Evolutionary conservation across 2,797 vertebrate species (phyloP).

Genomic region (Pangasius krempfi): DNA sequence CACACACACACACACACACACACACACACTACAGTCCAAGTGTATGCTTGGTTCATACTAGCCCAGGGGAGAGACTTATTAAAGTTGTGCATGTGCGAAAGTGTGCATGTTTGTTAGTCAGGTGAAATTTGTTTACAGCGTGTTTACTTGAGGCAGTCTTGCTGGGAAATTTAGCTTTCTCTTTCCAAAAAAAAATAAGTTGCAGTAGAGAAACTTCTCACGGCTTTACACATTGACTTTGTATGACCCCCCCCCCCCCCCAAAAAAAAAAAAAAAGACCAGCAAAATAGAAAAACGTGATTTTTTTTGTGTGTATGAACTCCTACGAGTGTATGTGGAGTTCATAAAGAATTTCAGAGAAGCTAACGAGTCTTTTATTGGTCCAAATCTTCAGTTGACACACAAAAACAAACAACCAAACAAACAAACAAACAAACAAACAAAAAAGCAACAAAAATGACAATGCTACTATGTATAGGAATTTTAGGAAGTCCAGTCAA

Average conservation of each 20-base stretch:
- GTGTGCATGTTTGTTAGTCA: neutral
- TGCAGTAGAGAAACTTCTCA: neutral
- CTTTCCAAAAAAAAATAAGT: no score
- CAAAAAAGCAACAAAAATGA: no score
- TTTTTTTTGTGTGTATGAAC: neutral
- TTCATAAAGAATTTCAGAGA: neutral
- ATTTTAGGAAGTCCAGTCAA: no score
- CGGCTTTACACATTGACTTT: no score
- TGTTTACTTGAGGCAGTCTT: slow-evolving; percentile 20
- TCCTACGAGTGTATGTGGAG: no score
- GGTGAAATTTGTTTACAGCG: slow-evolving; percentile 39
- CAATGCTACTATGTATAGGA: neutral
- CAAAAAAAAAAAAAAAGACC: neutral
- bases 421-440: no score
- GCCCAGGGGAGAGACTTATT: neutral
- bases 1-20: slow-evolving; percentile 16
- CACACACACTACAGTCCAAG: neutral
- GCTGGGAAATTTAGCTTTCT: neutral
- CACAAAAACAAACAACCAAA: neutral
- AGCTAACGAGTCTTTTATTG: neutral
- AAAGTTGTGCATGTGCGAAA: neutral
- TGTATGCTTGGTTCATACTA: neutral
- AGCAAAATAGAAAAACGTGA: neutral
- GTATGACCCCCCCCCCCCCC: no score
- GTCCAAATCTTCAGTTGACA: neutral